Conservation (phyloP, 2,113 vertebrate species). For the Hyperopisus bebe region DNA sequence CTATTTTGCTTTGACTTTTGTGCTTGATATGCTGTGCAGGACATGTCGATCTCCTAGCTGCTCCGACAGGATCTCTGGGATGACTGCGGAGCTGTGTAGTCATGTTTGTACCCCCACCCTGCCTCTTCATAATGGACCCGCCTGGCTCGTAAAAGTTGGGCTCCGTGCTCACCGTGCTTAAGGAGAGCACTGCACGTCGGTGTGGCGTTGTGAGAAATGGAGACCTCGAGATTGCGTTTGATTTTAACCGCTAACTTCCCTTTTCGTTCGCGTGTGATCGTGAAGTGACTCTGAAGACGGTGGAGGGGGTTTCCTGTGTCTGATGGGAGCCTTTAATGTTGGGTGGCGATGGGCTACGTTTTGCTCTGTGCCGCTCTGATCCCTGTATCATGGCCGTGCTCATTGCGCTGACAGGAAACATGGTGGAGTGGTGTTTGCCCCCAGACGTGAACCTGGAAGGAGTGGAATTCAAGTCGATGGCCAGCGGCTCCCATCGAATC, state of each 20-base stretch:
- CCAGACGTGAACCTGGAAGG: slow-evolving; percentile 92
- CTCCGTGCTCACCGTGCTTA: not conserved
- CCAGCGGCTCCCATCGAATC: slow-evolving; percentile 91
- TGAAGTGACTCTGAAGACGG: not conserved
- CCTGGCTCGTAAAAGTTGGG: not conserved
- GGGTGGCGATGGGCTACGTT: not conserved
- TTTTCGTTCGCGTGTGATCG: not conserved
- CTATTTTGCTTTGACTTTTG: not conserved
- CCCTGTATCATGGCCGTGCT: not conserved
- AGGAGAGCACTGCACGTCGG: not conserved
- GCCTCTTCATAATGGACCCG: not conserved
- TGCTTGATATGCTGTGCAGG: not conserved
- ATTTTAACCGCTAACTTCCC: slow-evolving; percentile 1
- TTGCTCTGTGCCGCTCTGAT: not conserved
- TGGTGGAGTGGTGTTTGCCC: slow-evolving; percentile 94
- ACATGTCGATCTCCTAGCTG: not conserved
- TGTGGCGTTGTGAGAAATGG: not conserved
- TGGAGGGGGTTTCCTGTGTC: not conserved
- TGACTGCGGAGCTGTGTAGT: not conserved
- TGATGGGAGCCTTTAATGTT: not conserved
- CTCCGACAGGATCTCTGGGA: not conserved
- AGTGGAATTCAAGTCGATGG: slow-evolving; percentile 98
- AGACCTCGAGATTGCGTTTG: not conserved
- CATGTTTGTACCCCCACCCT: not conserved
- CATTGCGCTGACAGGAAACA: slow-evolving; percentile 72